Conservation (phyloP, 2,113 vertebrate species). For the Tragelaphus imberbis region DNA sequence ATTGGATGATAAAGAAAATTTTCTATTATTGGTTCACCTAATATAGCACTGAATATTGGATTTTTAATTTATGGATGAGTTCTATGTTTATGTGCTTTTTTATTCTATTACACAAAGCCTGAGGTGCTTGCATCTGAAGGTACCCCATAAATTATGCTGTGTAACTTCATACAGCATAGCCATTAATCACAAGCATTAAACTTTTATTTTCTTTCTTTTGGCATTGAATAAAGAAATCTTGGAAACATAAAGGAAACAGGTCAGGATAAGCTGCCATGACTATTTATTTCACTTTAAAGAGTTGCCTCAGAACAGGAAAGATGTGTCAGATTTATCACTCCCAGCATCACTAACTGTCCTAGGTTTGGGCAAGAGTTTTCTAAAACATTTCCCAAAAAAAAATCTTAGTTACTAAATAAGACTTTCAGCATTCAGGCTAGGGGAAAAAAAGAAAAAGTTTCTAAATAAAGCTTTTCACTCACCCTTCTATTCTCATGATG, state of each 20-base stretch:
- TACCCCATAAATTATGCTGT: constrained; percentile 29
- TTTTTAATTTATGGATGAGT: constrained; percentile 33
- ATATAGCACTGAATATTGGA: background rate
- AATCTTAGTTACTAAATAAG: background rate
- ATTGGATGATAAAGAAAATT: background rate
- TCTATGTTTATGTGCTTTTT: constrained; percentile 23
- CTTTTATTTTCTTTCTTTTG: constrained; percentile 16
- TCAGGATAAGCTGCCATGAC: background rate
- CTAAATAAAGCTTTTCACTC: background rate
- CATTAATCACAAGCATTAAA: constrained; percentile 23
- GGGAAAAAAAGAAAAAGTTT: rapidly evolving
- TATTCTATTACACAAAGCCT: constrained; percentile 33
- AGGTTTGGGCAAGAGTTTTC: constrained; percentile 17
- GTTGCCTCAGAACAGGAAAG: background rate
- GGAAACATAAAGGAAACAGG: constrained; percentile 28
- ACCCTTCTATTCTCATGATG: background rate
- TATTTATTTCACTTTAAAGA: constrained; percentile 30
- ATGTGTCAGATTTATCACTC: background rate
- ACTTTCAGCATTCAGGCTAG: background rate
- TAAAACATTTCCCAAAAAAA: background rate
- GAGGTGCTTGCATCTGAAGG: background rate
- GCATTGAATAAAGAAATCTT: background rate
- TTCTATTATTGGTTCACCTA: constrained; percentile 1
- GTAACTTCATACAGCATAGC: background rate
- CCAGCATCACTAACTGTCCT: background rate